Evolutionary conservation across 2,113 vertebrate species (phyloP).

Genomic region (Baryphthengus martii): DNA sequence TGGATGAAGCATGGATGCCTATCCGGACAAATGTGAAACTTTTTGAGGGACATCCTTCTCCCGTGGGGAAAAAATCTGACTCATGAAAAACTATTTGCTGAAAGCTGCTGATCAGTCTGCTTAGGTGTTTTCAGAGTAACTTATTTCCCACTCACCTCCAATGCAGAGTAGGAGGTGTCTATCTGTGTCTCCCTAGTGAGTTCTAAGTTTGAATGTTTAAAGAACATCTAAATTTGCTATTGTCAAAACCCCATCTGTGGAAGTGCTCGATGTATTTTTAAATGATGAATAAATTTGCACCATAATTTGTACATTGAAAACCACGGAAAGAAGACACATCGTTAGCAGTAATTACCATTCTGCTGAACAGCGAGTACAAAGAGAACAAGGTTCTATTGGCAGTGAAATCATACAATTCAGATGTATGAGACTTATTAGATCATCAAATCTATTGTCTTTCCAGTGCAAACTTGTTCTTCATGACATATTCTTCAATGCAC

Average conservation of each 20-base stretch:
- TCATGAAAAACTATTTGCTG: not conserved
- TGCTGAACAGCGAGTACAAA: conserved; percentile 18
- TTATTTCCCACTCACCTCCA: not conserved
- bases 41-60: not conserved
- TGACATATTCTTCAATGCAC: not conserved
- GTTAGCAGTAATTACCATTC: conserved; percentile 43
- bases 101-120: not conserved
- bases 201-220: conserved; percentile 35
- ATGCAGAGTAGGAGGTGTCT: not conserved
- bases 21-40: not conserved
- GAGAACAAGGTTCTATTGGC: not conserved
- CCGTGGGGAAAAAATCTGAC: not conserved
- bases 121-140: not conserved
- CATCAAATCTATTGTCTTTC: conserved; percentile 35
- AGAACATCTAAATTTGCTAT: conserved; percentile 39
- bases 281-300: conserved; percentile 43
- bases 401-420: conserved; percentile 10
- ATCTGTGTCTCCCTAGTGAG: not conserved
- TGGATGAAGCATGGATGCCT: not conserved
- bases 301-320: not conserved
- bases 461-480: not conserved
- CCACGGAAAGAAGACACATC: conserved; percentile 11
- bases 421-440: conserved; percentile 38
- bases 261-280: not conserved
- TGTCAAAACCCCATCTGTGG: conserved; percentile 52